Evolutionary conservation across 2,888 invertebrate species (phyloP), one percentile per base, ranked within the genome.

Genomic region (Phyllotreta cruciferae): DNA sequence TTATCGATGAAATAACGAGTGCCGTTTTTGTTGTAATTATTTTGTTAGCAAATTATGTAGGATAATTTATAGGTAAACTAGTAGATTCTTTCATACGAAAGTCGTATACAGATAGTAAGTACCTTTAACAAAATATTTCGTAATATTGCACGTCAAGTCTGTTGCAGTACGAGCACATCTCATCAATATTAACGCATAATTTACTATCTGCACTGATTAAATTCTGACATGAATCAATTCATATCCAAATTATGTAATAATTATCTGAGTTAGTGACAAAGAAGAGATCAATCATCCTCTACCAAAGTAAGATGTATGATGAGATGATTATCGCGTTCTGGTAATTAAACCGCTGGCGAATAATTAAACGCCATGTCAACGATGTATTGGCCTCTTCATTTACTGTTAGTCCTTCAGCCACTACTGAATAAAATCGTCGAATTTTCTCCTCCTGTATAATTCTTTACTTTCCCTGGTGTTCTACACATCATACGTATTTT

Each of bases 281-380:
- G 70, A 69, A 67, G 70, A 71, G 74, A 77, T 77, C 76, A 74
- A 77, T 77, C 76, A 77, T 73, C 64, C 62, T 66, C 62, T 66
- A 67, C 66, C 64, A 68, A 73, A 73, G 73, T 63, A 78, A 76
- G 76, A 78, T 77, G 77, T 77, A 77, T 74, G 77, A 77, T 73
- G 74, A 75, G 77, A 76, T 78, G 75, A 77, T 77, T 74, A 77
- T 73, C 75, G 73, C 77, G 78, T 78, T 74, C 60, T 70, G 67
- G 75, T 78, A 78, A 79, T 79, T 78, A 79, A 76, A 76, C 75
- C 75, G 72, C 75, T 76, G 72, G 74, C 74, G 74, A 75, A 78
- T 79, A 79, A 79, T 79, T 78, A 77, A 77, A 76, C 72, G 73
- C 63, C 71, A 72, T 77, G 76, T 77, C 77, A 75, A 76, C 77